Percentiles rank a stretch among this genome's conserved stretches.
These are phyloP conservation scores for Mizuhopecten yessoensis DNA, from an alignment of 1,140 invertebrate genomes.

Conservation along the genomic window DNA sequence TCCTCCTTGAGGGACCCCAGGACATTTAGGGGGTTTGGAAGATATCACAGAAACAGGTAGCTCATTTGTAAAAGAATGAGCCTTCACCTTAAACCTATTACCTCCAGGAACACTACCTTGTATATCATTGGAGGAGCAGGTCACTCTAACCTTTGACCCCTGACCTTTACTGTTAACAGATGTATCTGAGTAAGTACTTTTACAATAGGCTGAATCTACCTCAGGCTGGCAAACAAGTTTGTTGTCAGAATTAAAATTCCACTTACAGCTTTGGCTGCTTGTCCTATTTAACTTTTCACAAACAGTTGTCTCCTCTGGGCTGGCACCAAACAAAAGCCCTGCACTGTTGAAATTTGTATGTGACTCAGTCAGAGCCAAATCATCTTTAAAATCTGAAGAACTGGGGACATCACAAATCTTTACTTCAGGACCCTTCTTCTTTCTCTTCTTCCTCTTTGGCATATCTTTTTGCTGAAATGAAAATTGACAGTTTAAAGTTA, in stretches of 20 bases:
- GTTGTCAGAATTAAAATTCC: background rate
- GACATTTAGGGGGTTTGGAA: conserved; percentile 25
- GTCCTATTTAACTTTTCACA: conserved; percentile 4
- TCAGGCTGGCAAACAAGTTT: background rate
- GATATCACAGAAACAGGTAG: conserved; percentile 11
- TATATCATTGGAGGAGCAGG: background rate
- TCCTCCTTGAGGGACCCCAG: background rate
- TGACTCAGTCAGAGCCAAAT: background rate
- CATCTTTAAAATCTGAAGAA: background rate
- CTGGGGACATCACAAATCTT: background rate
- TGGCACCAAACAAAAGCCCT: background rate
- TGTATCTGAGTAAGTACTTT: background rate
- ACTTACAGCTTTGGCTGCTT: background rate
- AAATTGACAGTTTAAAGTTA: background rate
- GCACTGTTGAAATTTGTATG: conserved; percentile 6
- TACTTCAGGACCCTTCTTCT: background rate
- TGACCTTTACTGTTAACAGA: background rate
- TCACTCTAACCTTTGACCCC: background rate
- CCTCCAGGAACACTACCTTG: background rate
- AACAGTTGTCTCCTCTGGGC: background rate
- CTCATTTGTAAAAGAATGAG: conserved; percentile 34
- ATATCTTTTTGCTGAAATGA: conserved; percentile 57
- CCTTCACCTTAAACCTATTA: background rate
- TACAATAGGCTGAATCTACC: background rate
- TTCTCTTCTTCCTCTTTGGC: conserved; percentile 53